Conservation (phyloP, 2,888 invertebrate genomes). For the Prostheceraeus crozeri region DNA sequence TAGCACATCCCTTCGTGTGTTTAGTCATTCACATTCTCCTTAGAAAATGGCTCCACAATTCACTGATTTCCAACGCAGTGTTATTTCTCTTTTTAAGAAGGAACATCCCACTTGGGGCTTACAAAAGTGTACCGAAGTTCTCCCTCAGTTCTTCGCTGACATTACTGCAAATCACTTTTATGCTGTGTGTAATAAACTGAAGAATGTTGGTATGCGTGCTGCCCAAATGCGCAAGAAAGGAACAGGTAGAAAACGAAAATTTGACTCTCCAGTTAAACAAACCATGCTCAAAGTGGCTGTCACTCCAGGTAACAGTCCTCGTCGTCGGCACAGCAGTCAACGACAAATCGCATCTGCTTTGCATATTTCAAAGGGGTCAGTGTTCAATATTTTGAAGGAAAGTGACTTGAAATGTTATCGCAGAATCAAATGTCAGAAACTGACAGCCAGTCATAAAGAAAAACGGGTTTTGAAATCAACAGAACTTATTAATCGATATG, state of each 20-base stretch:
- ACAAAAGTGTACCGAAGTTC: constrained; percentile 29
- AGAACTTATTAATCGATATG: constrained; percentile 31
- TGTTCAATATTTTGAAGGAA: constrained; percentile 32
- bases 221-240: constrained; percentile 31
- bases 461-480: constrained; percentile 20
- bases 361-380: constrained; percentile 24
- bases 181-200: constrained; percentile 32
- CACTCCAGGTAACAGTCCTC: constrained; percentile 32
- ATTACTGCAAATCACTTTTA: constrained; percentile 32
- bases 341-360: constrained; percentile 30
- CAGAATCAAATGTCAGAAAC: constrained; percentile 29
- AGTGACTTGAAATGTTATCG: constrained; percentile 31
- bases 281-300: constrained; percentile 16
- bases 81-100: constrained; percentile 29
- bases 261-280: constrained; percentile 33
- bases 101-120: no score
- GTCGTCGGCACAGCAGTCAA: constrained; percentile 29
- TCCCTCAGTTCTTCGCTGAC: constrained; percentile 22
- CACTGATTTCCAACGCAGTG: constrained; percentile 33
- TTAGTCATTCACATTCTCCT: no score
- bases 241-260: constrained; percentile 23
- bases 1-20: no score
- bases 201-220: constrained; percentile 28
- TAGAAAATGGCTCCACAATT: constrained; percentile 32
- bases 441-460: constrained; percentile 27